phyloP scores from a whole-genome alignment of 2,113 vertebrate species.

The Ovis aries region DNA sequence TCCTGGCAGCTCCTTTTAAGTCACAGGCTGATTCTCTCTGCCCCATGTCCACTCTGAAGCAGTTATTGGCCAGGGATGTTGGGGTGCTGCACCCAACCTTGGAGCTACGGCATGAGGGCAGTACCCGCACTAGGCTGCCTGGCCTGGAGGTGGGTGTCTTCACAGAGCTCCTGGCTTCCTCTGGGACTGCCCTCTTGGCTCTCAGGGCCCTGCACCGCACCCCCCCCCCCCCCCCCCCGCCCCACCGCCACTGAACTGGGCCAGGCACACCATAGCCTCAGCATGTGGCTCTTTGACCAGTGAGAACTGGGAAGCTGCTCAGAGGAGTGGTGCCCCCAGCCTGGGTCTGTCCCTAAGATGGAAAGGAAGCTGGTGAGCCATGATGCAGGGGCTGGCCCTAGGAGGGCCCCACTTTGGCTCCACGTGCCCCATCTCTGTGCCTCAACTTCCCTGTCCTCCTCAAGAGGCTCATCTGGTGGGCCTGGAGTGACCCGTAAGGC shows the following conservation, averaged over 20 bases:
- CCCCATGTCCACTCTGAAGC: not conserved
- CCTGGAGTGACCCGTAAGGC: not conserved
- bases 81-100: not conserved
- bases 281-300: not conserved
- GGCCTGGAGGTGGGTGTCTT: not conserved
- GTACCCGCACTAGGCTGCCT: not conserved
- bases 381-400: not conserved
- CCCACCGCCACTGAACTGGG: not conserved
- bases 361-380: not conserved
- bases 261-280: not conserved
- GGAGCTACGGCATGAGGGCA: not conserved
- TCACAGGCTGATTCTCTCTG: not conserved
- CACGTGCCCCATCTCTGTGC: not conserved
- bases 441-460: not conserved
- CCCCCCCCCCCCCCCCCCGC: fast-evolving
- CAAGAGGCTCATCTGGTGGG: not conserved
- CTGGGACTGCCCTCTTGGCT: not conserved
- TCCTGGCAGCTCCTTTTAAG: no score
- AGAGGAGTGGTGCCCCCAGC: not conserved
- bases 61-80: not conserved
- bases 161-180: not conserved
- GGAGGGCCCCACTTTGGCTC: not conserved
- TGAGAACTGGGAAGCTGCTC: not conserved
- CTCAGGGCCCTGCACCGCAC: not conserved
- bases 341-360: not conserved